These are phyloP conservation scores for Nematostella vectensis DNA, from an alignment of 92 coral and sea anemone species.

Conservation along the genomic window DNA sequence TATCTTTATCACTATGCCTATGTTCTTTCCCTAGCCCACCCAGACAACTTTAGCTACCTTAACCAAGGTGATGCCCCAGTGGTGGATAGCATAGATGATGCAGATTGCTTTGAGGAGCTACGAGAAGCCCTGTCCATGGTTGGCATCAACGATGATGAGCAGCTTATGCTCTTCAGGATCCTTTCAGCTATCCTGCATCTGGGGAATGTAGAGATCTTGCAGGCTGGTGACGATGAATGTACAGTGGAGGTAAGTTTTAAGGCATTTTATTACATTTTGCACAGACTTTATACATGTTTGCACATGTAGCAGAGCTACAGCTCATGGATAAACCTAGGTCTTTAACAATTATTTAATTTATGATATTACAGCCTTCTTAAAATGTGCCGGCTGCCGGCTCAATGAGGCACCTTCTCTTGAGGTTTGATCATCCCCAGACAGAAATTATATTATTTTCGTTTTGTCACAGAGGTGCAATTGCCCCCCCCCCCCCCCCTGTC, in stretches of 20 bases:
- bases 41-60: slow-evolving; percentile 73
- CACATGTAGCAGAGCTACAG: no score
- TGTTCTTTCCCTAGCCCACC: slow-evolving; percentile 68
- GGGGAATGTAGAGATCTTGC: slow-evolving; percentile 79
- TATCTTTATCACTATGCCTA: no score
- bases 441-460: no score
- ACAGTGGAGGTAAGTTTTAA: slow-evolving; percentile 49
- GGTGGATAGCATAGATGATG: slow-evolving; percentile 80
- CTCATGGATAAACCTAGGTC: no score
- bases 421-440: no score
- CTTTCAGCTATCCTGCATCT: slow-evolving; percentile 88
- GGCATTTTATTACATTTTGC: neutral
- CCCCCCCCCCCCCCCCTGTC: no score
- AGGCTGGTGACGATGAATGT: slow-evolving; percentile 74
- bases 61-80: slow-evolving; percentile 90
- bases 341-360: no score
- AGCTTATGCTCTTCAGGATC: slow-evolving; percentile 86
- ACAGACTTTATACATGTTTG: no score
- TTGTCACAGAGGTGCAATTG: no score
- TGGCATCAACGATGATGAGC: slow-evolving; percentile 87
- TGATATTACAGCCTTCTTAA: no score
- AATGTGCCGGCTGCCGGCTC: no score
- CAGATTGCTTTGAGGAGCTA: slow-evolving; percentile 78
- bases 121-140: slow-evolving; percentile 87
- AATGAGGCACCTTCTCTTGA: no score